Evolutionary conservation across 2,113 vertebrate genomes (phyloP), one percentile per base, ranked within the genome.

Genomic region (Synchiropus splendidus): DNA sequence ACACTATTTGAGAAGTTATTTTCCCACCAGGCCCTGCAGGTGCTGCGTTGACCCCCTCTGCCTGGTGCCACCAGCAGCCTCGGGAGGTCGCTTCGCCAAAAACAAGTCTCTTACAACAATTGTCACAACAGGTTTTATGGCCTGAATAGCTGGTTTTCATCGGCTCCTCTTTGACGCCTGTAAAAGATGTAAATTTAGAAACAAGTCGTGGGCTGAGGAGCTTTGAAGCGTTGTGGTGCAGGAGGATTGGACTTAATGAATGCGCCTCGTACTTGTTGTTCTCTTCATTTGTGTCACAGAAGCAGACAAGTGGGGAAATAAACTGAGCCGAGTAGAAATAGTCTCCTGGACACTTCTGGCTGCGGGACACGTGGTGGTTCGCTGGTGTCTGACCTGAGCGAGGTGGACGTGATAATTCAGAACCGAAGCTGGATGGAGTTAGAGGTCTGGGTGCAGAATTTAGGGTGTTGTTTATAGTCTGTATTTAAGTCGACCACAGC

Each of bases 381-480:
- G 38, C 42, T 8, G 15, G 5, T 17, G 69, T 66, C 64, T 66
- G 67, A 62, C 58, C 67, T 45, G 55, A 4, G 45, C 43, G 64
- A 64, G 64, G 64, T 69, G 63, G 17, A 59, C 61, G 48, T 61
- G 53, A 64, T 49, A 42, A 67, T 67, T 57, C 43, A 52, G 8
- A 47, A 62, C 57, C 45, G 40, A 57, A 65, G 67, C 45, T 45
- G 48, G 48, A 54, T 60, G 57, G 61, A 72, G 47, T 71, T 55
- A 62, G 64, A 64, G 54, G 59, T 58, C 56, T 63, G 56, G n/a
- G 55, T 17, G 16, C 14, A 72, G 64, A 53, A 78, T 77, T 81
- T 79, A 81, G 66, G 32, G 62, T 42, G 46, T 72, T 81, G 78
- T 81, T 83, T 77, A 58, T 59, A 27, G 54, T 35, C 45, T 61